Base-by-base conservation (phyloP, 23 tunicate species). In the Clavelina lepadiformis region DNA sequence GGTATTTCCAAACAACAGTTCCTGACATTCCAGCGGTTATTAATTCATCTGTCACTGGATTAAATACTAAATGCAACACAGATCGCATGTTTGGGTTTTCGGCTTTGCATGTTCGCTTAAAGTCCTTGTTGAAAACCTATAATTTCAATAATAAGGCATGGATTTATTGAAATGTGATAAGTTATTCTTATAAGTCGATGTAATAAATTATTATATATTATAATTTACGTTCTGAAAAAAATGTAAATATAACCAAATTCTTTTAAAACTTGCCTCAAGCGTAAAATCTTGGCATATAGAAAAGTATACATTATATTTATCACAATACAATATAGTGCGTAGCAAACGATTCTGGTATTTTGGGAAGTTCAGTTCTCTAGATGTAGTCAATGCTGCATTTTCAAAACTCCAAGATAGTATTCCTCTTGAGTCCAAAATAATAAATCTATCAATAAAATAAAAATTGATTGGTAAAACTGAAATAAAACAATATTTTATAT, bases 21-120 rank as follows among this genome's bases (percentile, higher is more conserved):
- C 91, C 91, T n/a, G 71, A 76, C 27, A 75, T 80, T 20, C 91
- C 91, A 15, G 82, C 55, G 7, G 91, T 31, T 20, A 83, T 83
- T 28, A 83, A 31, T 38, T 75, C 82, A 66, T 83, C 81, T 19
- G 61, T 58, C 7, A 30, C 53, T 1, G 91, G 61, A 38, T 83
- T 83, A 30, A 76, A 83, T 23, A 62, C 57, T 0, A 75, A 38
- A 47, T 83, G 91, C 28, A 66, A 37, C 30, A 83, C 52, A 1
- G 91, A 76, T 33, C 80, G 55, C 91, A 83, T 67, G 34, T 80
- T 74, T 25, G 33, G 49, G 56, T 83, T 83, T 50, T 68, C 72
- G 8, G 68, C 53, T 33, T 83, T 83, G 65, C 75, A 75, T 11
- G 82, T 83, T 24, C 73, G 36, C 1, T 58, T 41, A 58, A 83